Evolutionary conservation across 1,140 invertebrate species (phyloP).

Genomic region (Pachypsylla venusta): DNA sequence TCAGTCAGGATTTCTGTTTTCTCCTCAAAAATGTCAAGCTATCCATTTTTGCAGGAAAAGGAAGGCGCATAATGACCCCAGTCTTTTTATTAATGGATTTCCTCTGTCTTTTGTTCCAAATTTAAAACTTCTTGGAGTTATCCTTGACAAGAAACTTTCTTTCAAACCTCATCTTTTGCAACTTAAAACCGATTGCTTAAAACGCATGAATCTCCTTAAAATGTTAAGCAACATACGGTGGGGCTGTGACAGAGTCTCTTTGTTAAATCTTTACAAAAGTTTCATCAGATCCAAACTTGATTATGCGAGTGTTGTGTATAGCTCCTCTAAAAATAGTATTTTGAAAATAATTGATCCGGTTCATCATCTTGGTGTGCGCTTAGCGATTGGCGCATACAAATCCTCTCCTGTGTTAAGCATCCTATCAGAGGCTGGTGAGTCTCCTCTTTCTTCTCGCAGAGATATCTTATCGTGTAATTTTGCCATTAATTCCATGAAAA

Average conservation of each 20-base stretch:
- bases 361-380: not conserved
- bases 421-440: not conserved
- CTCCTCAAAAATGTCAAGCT: constrained; percentile 1
- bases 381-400: not conserved
- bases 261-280: not conserved
- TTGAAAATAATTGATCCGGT: constrained; percentile 4
- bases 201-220: constrained; percentile 10
- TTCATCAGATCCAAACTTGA: constrained; percentile 8
- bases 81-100: not conserved
- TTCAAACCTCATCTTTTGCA: constrained; percentile 2
- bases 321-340: not conserved
- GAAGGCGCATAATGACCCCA: too few species aligned
- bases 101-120: not conserved
- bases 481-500: too few species aligned
- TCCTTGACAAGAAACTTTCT: constrained; percentile 1
- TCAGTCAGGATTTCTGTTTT: constrained; percentile 8
- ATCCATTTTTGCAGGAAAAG: constrained; percentile 3
- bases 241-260: not conserved
- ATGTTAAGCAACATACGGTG: not conserved
- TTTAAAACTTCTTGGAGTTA: not conserved
- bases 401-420: not conserved
- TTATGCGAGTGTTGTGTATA: constrained; percentile 7
- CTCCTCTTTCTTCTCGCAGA: too few species aligned
- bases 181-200: not conserved
- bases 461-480: too few species aligned